These are phyloP conservation scores for Calypte anna DNA, from an alignment of 2,113 vertebrate genomes.

Conservation along the genomic window DNA sequence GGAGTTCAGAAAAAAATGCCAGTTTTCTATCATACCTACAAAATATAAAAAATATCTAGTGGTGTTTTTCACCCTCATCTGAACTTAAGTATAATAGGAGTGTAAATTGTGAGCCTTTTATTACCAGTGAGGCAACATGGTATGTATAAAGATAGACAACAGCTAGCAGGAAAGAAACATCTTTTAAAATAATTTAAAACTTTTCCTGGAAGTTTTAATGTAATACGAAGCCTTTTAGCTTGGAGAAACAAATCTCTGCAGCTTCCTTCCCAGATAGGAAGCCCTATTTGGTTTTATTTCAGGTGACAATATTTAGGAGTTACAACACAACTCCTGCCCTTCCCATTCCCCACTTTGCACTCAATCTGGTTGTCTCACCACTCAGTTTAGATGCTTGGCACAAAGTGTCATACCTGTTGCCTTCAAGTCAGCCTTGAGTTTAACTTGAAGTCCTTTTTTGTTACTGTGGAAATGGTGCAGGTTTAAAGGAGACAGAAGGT, in stretches of 20 bases:
- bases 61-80: neutral
- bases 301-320: neutral
- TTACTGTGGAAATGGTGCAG: neutral
- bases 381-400: neutral
- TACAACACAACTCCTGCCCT: neutral
- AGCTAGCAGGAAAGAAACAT: neutral
- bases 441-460: neutral
- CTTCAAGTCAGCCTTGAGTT: neutral
- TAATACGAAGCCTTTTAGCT: neutral
- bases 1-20: neutral
- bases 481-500: neutral
- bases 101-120: neutral
- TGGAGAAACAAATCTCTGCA: neutral
- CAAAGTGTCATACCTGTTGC: neutral
- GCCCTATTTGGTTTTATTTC: neutral
- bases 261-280: neutral
- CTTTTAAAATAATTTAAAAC: neutral
- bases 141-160: neutral
- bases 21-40: neutral
- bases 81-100: neutral
- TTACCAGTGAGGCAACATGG: neutral
- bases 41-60: neutral
- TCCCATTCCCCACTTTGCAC: neutral
- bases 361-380: neutral
- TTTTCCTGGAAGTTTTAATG: neutral